phyloP scores from a whole-genome alignment of 53 echinoderm and acorn worm species.

The Mesocentrotus franciscanus region DNA sequence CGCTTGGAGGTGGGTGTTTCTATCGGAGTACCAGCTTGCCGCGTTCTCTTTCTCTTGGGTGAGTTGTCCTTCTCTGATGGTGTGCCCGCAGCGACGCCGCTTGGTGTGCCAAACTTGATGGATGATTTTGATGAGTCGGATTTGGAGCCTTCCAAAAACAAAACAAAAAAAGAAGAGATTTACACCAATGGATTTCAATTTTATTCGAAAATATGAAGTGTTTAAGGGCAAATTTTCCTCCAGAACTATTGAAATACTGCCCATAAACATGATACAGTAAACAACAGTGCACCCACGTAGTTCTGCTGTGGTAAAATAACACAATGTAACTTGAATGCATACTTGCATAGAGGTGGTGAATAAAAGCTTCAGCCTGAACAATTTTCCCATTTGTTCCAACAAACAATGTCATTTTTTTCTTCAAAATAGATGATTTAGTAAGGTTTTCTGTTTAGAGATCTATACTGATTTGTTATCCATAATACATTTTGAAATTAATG shows the following conservation, averaged over 20 bases:
- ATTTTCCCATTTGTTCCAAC: too few species aligned
- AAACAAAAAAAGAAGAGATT: background rate
- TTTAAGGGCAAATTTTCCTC: background rate
- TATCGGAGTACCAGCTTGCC: conserved; percentile 83
- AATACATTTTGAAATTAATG: too few species aligned
- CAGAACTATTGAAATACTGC: background rate
- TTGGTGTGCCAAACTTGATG: conserved; percentile 63
- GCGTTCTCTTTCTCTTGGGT: conserved; percentile 88
- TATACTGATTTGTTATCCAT: too few species aligned
- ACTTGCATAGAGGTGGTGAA: too few species aligned
- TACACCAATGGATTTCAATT: background rate
- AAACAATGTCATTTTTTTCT: too few species aligned
- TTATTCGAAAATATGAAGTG: background rate
- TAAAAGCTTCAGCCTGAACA: too few species aligned
- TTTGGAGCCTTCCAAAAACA: conserved; percentile 49
- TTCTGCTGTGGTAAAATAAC: too few species aligned
- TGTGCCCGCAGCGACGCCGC: conserved; percentile 65
- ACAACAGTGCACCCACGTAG: too few species aligned
- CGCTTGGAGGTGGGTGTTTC: conserved; percentile 74
- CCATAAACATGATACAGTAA: too few species aligned
- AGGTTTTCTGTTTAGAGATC: too few species aligned
- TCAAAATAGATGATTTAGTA: too few species aligned
- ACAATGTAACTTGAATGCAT: too few species aligned
- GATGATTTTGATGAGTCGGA: conserved; percentile 73
- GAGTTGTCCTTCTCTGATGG: conserved; percentile 87